Evolutionary conservation across 2,888 invertebrate genomes (phyloP).

Genomic region (Onchidella celtica): DNA sequence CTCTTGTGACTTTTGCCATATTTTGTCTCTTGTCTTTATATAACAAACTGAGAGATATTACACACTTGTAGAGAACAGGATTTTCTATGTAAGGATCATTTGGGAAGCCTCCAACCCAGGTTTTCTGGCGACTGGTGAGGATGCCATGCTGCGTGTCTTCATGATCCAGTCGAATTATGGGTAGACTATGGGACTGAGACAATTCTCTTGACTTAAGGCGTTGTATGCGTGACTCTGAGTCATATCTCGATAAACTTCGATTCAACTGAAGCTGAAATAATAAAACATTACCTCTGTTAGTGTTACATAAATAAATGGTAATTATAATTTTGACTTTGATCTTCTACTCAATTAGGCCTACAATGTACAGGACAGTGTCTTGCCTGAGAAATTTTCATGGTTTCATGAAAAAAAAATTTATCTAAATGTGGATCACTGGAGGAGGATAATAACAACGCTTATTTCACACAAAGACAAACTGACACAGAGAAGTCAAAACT

Average conservation of each 20-base stretch:
- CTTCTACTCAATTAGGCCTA: neutral
- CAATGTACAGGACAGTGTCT: too few species aligned
- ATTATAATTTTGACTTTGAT: neutral
- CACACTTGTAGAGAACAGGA: constrained; percentile 76
- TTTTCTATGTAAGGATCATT: constrained; percentile 78
- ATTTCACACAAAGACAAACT: too few species aligned
- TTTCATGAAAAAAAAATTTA: too few species aligned
- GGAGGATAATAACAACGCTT: too few species aligned
- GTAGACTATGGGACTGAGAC: constrained; percentile 58
- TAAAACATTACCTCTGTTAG: neutral
- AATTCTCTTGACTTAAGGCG: constrained; percentile 6
- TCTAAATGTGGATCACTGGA: too few species aligned
- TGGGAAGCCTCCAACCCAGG: constrained; percentile 77
- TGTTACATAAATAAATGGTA: neutral
- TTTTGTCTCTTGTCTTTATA: too few species aligned
- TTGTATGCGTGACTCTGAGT: constrained; percentile 18
- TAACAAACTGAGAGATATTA: too few species aligned
- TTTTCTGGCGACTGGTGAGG: constrained; percentile 72
- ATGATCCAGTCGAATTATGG: constrained; percentile 67
- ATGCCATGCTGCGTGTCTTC: constrained; percentile 72
- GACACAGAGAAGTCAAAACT: too few species aligned
- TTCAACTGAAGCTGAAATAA: constrained; percentile 71
- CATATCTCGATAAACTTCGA: constrained; percentile 47
- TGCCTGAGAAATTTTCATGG: too few species aligned
- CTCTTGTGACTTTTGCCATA: too few species aligned